phyloP scores from a whole-genome alignment of 2,888 invertebrate species.

The Copidosoma aretas region DNA sequence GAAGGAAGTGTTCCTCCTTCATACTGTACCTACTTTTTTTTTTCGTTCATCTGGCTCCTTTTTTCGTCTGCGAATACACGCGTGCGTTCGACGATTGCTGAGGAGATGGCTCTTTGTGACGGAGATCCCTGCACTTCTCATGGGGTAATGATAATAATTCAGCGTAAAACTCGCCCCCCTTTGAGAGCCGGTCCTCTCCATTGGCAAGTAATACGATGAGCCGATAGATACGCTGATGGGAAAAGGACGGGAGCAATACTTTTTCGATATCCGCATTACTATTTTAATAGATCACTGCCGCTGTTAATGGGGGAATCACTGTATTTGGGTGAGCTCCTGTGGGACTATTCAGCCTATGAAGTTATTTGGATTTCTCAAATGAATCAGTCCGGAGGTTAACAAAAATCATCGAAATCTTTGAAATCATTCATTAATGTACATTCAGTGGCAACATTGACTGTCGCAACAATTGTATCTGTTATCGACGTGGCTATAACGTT shows the following conservation, averaged over 20 bases:
- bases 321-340: no score
- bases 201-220: neutral
- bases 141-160: slow-evolving; percentile 36
- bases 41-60: neutral
- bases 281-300: neutral
- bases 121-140: slow-evolving; percentile 16
- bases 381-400: no score
- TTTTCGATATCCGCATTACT: slow-evolving; percentile 2
- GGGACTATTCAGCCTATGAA: no score
- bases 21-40: slow-evolving; percentile 10
- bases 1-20: slow-evolving; percentile 45
- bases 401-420: no score
- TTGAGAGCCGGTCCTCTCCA: no score
- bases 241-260: slow-evolving; percentile 1
- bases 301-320: no score
- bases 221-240: slow-evolving; percentile 2
- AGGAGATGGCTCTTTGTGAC: slow-evolving; percentile 2
- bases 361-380: no score
- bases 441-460: no score
- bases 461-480: no score
- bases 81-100: slow-evolving; percentile 20
- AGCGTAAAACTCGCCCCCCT: slow-evolving; percentile 8
- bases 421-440: no score
- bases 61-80: neutral
- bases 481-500: no score